Base-by-base conservation (phyloP, 2,797 vertebrate species). In the Sorex maritimensis region DNA sequence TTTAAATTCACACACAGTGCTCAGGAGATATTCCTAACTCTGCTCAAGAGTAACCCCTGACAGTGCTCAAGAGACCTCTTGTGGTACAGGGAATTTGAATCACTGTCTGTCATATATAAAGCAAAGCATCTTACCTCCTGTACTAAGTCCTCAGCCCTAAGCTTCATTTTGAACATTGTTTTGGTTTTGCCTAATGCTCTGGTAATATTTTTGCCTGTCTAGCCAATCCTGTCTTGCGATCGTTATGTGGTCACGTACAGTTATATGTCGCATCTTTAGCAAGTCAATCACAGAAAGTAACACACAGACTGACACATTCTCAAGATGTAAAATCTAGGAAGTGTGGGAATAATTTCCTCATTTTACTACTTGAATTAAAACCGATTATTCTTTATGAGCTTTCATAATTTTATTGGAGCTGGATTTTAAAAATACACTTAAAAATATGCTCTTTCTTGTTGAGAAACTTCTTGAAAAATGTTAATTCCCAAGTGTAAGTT, bases 401-500 rank as follows among this genome's bases (percentile, higher is more conserved):
- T 85, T 92, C 46, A 91, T 85, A 80, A 74, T 68, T 94, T 87
- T 82, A 75, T 75, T 84, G 78, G 38, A 73, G 4, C 61, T 71
- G 23, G 4, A 67, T 17, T 34, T 90, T 58, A 58, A 58, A 58
- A 58, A 58, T 63, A 41, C 21, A 58, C 10, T 78, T 94, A 38
- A 46, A 80, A 92, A 74, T 28, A 3, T 67, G 87, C 93, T 95
- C 58, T 92, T 97, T 96, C 24, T 63, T 88, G 61, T 91, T 97
- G 90, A 97, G 81, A 82, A 28, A 74, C 28, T 71, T 87, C 84
- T 92, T 93, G 55, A 80, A 49, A 77, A 38, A 96, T 52, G 49
- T 95, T 52, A 93, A 88, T 49, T 68, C 26, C 30, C 67, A 14
- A 24, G 9, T 94, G 24, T 93, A 65, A 95, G 28, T 65, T 82